These are phyloP conservation scores for Azorinus chamasolen DNA, from an alignment of 2,888 invertebrate genomes.

Conservation along the genomic window DNA sequence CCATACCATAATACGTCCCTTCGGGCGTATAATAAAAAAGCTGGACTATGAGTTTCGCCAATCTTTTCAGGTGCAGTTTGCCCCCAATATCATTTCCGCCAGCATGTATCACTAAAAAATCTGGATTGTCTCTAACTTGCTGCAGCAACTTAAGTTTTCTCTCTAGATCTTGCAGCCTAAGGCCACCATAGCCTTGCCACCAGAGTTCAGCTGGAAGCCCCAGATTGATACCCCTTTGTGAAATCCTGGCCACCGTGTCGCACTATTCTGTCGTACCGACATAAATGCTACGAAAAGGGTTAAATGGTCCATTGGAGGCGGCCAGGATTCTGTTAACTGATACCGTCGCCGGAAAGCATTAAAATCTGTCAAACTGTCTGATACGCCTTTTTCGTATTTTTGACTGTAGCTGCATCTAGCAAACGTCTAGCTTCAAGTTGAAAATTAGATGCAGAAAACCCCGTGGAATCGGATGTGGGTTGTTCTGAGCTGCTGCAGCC, in stretches of 20 bases:
- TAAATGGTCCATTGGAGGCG: too few relatives aligned
- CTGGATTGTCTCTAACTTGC: neutral
- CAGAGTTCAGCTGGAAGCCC: neutral
- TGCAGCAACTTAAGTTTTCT: neutral
- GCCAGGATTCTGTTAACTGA: too few relatives aligned
- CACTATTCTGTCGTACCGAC: too few relatives aligned
- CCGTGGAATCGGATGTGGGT: neutral
- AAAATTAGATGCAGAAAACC: slow-evolving; percentile 3
- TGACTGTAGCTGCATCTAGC: neutral
- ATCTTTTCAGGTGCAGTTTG: neutral
- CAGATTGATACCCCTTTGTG: too few relatives aligned
- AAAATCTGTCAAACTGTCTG: neutral
- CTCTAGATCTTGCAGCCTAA: neutral
- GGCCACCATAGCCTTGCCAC: slow-evolving; percentile 9
- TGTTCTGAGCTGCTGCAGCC: neutral
- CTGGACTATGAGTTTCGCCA: too few relatives aligned
- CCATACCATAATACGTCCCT: too few relatives aligned
- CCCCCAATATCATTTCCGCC: slow-evolving; percentile 7
- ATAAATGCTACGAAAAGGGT: too few relatives aligned
- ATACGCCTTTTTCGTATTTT: slow-evolving; percentile 7
- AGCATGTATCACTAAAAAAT: neutral
- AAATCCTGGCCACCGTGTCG: too few relatives aligned
- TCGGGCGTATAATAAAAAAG: too few relatives aligned
- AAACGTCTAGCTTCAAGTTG: neutral
- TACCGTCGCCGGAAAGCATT: too few relatives aligned